These are phyloP conservation scores for Limnephilus lunatus DNA, from an alignment of 2,888 invertebrate genomes.

Conservation along the genomic window DNA sequence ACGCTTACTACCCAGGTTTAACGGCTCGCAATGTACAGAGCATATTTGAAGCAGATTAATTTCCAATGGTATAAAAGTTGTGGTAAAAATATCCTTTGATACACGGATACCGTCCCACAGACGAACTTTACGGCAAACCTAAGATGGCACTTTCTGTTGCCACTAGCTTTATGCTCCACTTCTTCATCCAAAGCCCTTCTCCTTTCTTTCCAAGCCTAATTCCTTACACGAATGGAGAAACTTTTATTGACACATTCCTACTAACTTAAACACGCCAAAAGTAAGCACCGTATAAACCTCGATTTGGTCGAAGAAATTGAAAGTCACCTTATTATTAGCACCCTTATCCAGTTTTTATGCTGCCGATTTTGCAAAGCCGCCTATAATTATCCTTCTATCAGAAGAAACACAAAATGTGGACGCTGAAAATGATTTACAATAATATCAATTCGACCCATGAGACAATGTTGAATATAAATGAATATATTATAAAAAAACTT, in stretches of 20 bases:
- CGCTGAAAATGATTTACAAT: neutral
- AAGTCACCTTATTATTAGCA: neutral
- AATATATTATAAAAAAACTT: neutral
- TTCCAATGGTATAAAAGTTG: neutral
- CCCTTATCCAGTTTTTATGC: neutral
- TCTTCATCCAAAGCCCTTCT: neutral
- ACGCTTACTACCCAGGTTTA: neutral
- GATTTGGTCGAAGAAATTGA: neutral
- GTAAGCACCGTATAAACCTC: neutral
- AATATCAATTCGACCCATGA: neutral
- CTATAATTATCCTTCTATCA: neutral
- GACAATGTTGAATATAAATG: neutral
- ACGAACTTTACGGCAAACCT: neutral
- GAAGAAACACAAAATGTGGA: neutral
- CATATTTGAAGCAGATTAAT: neutral
- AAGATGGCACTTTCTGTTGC: neutral
- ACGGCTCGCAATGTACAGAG: neutral
- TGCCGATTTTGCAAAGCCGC: neutral
- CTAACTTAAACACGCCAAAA: neutral
- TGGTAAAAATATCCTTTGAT: neutral
- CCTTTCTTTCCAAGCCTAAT: neutral
- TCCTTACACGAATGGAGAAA: neutral
- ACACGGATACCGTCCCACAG: neutral
- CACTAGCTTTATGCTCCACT: neutral
- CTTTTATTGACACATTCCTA: neutral